phyloP scores from a whole-genome alignment of 2,113 vertebrate genomes.

The Plotosus lineatus region DNA sequence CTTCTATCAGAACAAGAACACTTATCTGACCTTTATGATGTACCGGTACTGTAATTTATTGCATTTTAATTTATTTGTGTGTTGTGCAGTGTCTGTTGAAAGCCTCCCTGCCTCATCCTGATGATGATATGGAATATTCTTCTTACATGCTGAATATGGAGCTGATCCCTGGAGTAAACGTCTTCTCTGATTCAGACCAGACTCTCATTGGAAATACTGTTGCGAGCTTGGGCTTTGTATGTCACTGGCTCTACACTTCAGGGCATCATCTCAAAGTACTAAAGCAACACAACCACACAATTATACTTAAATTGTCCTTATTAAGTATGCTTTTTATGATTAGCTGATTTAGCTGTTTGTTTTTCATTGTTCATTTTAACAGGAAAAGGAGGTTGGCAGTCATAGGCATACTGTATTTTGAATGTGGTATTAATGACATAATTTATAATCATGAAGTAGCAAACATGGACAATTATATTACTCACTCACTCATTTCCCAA shows the following conservation, averaged over 20 bases:
- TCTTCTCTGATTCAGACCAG: constrained; percentile 83
- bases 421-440: not conserved
- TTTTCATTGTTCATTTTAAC: not conserved
- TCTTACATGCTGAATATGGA: constrained; percentile 71
- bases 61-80: constrained; percentile 26
- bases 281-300: constrained; percentile 2
- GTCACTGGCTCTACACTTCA: constrained; percentile 80
- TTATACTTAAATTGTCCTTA: not conserved
- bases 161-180: constrained; percentile 84
- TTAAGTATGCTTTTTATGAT: not conserved
- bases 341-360: not conserved
- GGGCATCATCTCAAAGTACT: constrained; percentile 81
- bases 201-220: constrained; percentile 75
- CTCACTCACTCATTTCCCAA: too few relatives aligned
- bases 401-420: not conserved
- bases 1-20: not conserved
- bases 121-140: constrained; percentile 77
- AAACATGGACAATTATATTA: not conserved
- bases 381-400: not conserved
- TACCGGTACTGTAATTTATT: not conserved
- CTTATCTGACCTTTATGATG: not conserved
- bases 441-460: not conserved
- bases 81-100: constrained; percentile 78
- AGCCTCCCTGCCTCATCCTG: constrained; percentile 82
- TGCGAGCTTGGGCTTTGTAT: constrained; percentile 81